Base-by-base conservation (phyloP, 2,888 invertebrate species). In the Thysanoteuthis rhombus region DNA sequence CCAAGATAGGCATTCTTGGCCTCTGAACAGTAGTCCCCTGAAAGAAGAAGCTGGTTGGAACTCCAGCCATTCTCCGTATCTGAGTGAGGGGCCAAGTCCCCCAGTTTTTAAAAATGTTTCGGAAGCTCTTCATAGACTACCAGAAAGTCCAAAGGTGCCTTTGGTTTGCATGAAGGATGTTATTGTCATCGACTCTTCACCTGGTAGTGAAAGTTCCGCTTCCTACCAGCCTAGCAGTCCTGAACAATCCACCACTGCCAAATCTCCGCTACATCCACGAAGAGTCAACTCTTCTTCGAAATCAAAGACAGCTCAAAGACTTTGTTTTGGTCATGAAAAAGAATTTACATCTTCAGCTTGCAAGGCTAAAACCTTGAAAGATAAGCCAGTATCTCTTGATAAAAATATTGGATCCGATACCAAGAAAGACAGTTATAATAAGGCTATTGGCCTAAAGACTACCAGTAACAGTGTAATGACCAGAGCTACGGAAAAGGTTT, bases 151-250 rank as follows among this genome's bases (percentile, higher is more conserved):
- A 36, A 93, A 93, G 58, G 52, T 93, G 36, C 93, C 93, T 58
- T 58, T 93, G 47, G 93, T 93, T 45, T 93, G 93, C 58, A 93
- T 93, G 93, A 39, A 93, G 52, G 93, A 93, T 93, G 58, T 93
- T 39, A 58, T 93, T 25, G 58, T 58, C 25, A 58, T 58, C 10
- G 93, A 93, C 47, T 22, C 93, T 52, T 47, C 92, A n/a, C 52
- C 52, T 58, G 93, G 58, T 39, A 58, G 58, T 93, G 52, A 58
- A 25, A 38, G 16, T 19, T 91, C 91, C 32, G 6, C 92, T 10
- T 38, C 36, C 19, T 39, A 28, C 38, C 36, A 36, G 0, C 36
- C 45, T 1, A 58, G 19, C 92, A 92, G 52, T 36, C 39, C 47
- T 32, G 93, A 36, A 45, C 42, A 58, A 25, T 19, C 38, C 10